phyloP scores from a whole-genome alignment of 2,797 vertebrate genomes.

The Pipistrellus nathusii region DNA sequence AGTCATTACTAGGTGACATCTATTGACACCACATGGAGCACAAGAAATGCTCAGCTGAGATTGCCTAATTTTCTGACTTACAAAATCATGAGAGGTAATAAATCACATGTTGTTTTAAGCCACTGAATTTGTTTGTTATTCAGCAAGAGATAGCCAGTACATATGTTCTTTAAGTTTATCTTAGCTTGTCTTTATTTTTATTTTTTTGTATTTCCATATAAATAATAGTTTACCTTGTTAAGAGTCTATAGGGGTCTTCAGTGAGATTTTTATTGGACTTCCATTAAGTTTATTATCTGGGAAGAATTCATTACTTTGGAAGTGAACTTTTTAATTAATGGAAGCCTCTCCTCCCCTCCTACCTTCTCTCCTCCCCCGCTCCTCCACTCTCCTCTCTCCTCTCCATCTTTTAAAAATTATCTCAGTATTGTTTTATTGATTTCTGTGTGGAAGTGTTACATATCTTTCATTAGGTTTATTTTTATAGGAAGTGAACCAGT shows the following conservation, averaged over 20 bases:
- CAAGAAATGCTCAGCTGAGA: background rate
- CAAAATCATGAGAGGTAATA: background rate
- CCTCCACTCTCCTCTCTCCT: background rate
- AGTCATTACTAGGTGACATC: background rate
- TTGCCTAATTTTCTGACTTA: background rate
- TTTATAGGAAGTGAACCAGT: background rate
- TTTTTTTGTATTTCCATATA: conserved; percentile 5
- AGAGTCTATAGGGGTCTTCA: conserved; percentile 28
- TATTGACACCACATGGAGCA: background rate
- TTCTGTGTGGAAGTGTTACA: background rate
- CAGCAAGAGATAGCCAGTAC: background rate
- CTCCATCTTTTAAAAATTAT: background rate
- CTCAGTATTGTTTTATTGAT: background rate
- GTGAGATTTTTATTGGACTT: background rate
- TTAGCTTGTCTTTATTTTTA: background rate
- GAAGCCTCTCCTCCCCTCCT: background rate
- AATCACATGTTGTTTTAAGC: background rate
- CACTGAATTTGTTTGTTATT: background rate
- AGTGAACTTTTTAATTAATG: background rate
- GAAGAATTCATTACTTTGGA: conserved; percentile 52
- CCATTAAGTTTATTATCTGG: conserved; percentile 18
- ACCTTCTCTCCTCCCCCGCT: background rate
- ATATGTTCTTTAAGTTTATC: background rate
- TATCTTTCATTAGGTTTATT: conserved; percentile 36
- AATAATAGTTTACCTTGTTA: conserved; percentile 25